phyloP scores from a whole-genome alignment of 2,888 invertebrate species.

The Pristionchus arcanus region DNA sequence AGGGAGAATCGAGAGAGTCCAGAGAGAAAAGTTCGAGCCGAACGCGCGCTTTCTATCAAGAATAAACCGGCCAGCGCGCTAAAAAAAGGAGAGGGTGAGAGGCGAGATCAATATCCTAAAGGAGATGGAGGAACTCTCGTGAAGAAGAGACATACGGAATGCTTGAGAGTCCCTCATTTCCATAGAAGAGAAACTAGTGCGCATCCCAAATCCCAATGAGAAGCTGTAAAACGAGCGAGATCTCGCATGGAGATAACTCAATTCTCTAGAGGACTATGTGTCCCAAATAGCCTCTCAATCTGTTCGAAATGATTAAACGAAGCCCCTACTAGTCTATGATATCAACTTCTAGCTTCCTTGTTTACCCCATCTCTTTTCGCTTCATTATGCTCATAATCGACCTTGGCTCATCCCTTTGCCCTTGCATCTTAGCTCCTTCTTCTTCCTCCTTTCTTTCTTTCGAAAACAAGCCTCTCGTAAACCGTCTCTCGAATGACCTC shows the following conservation, averaged over 20 bases:
- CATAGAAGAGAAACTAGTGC: constrained; percentile 11
- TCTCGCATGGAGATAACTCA: constrained; percentile 25
- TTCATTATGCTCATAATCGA: constrained; percentile 40
- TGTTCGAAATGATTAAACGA: neutral
- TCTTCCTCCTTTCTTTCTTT: neutral
- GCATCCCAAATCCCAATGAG: constrained; percentile 35
- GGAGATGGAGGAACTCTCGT: neutral
- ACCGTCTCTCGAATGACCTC: constrained; percentile 24
- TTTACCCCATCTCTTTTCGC: constrained; percentile 15
- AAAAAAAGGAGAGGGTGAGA: neutral
- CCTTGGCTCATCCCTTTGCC: constrained; percentile 35
- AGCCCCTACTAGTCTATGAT: neutral
- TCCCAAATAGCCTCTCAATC: neutral
- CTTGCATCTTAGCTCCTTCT: neutral
- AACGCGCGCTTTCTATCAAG: constrained; percentile 32
- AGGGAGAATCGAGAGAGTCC: neutral
- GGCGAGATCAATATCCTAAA: constrained; percentile 3
- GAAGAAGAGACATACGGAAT: constrained; percentile 4
- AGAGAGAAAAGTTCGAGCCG: constrained; percentile 20
- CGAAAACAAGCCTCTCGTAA: constrained; percentile 51
- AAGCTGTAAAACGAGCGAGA: constrained; percentile 33
- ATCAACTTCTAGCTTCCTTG: neutral
- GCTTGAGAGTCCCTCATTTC: constrained; percentile 4
- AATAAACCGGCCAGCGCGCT: constrained; percentile 14
- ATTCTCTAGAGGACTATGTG: constrained; percentile 3